Conservation (phyloP, 1,140 invertebrate genomes). For the Apis florea region DNA sequence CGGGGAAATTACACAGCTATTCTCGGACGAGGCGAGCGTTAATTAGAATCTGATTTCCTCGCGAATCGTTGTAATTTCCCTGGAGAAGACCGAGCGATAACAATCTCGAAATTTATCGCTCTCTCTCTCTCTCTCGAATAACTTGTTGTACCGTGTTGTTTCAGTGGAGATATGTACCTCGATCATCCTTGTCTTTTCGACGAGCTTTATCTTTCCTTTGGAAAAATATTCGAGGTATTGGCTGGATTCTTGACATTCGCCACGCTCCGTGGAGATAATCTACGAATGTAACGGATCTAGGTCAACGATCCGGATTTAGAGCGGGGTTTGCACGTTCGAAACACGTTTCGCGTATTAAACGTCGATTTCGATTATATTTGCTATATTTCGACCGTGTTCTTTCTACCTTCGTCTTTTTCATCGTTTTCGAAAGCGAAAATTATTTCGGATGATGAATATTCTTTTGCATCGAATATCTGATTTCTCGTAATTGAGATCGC, state of each 20-base stretch:
- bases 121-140: no score
- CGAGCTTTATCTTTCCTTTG: no score
- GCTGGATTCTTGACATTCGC: no score
- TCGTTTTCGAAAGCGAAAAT: no score
- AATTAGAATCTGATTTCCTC: constrained; percentile 34
- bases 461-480: not conserved
- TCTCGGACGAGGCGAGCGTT: constrained; percentile 28
- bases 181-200: no score
- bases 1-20: constrained; percentile 37
- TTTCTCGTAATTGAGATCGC: not conserved
- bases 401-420: no score
- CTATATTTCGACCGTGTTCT: no score
- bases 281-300: not conserved
- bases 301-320: constrained; percentile 3
- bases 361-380: no score
- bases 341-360: no score
- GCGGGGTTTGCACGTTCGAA: not conserved
- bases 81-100: not conserved
- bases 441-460: not conserved
- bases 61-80: constrained; percentile 37
- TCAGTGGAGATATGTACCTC: no score
- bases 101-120: constrained; percentile 17
- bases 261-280: not conserved
- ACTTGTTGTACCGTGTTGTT: no score
- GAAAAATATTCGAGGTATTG: no score